A percentile compares a stretch with the other conserved stretches of the same genome.
Evolutionary conservation across 2,888 invertebrate species (phyloP).

Genomic region (Drosophila kanekoi): DNA sequence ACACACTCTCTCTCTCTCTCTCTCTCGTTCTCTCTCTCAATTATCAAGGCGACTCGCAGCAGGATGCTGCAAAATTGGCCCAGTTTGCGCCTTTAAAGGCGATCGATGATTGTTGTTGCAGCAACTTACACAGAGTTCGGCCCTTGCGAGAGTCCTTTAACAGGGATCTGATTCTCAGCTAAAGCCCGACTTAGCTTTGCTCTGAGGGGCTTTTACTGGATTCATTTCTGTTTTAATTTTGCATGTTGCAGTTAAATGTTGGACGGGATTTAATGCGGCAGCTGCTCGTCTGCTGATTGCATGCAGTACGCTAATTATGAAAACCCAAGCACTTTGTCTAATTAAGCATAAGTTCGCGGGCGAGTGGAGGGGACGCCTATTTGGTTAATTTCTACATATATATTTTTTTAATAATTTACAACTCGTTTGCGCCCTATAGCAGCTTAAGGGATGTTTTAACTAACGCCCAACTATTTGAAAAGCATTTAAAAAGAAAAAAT

Average conservation of each 20-base stretch:
- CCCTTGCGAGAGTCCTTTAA: neutral
- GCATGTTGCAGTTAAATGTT: conserved; percentile 38
- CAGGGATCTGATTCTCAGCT: neutral
- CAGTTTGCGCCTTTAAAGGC: conserved; percentile 33
- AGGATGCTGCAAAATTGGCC: conserved; percentile 51
- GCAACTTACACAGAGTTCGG: conserved; percentile 1
- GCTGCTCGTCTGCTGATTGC: conserved; percentile 40
- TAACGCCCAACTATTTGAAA: conserved; percentile 44
- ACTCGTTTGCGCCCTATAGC: conserved; percentile 3
- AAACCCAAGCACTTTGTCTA: conserved; percentile 68
- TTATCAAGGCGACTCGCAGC: conserved; percentile 35
- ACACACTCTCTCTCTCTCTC: neutral
- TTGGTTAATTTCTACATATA: conserved; percentile 28
- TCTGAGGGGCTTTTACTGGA: neutral
- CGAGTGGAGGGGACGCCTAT: conserved; percentile 13
- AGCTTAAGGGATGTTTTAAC: conserved; percentile 14
- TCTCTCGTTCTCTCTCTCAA: conserved; percentile 15
- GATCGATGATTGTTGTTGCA: conserved; percentile 35
- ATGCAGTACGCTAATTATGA: conserved; percentile 62
- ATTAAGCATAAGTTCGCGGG: conserved; percentile 56
- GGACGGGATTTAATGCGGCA: conserved; percentile 38
- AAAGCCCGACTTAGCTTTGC: neutral
- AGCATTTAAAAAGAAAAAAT: conserved; percentile 35
- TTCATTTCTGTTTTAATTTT: conserved; percentile 24
- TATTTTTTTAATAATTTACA: conserved; percentile 8